phyloP scores from a whole-genome alignment of 2,888 invertebrate species.

The Alentia gelatinosa region DNA sequence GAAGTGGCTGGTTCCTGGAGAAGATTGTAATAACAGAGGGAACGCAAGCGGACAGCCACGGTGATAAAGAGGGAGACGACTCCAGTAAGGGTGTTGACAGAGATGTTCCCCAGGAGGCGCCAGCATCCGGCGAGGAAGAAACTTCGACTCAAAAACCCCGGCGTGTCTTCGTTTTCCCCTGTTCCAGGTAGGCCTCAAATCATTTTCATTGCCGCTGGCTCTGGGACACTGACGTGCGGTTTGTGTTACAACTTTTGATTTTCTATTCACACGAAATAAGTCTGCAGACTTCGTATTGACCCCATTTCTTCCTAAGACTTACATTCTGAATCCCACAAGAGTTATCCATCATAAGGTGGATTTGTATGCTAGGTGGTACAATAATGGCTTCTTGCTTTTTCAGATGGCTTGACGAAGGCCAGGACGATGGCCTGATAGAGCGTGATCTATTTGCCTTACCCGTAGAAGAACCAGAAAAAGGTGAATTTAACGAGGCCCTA shows the following conservation, averaged over 20 bases:
- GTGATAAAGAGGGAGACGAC: slow-evolving; percentile 70
- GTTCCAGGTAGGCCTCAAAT: slow-evolving; percentile 55
- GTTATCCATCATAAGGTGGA: too few species aligned
- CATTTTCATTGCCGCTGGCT: too few species aligned
- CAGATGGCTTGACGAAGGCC: slow-evolving; percentile 65
- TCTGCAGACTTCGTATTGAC: too few species aligned
- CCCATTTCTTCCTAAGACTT: too few species aligned
- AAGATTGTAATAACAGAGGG: slow-evolving; percentile 72
- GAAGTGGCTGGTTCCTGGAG: slow-evolving; percentile 77
- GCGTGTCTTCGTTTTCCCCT: slow-evolving; percentile 54
- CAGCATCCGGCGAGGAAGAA: not conserved
- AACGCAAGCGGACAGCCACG: slow-evolving; percentile 58
- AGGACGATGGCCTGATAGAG: slow-evolving; percentile 68
- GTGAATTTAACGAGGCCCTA: too few species aligned
- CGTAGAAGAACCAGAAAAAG: slow-evolving; percentile 60
- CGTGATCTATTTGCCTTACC: slow-evolving; percentile 65
- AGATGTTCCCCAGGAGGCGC: not conserved
- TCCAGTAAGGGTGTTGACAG: slow-evolving; percentile 68
- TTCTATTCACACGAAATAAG: too few species aligned
- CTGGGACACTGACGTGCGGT: too few species aligned
- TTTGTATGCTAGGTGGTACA: too few species aligned
- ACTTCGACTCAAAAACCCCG: not conserved
- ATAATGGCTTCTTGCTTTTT: too few species aligned
- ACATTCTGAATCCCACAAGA: too few species aligned
- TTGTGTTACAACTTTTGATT: too few species aligned